A percentile compares a stretch with the other conserved stretches of the same genome.
These are phyloP conservation scores for Ammodytes marinus DNA, from an alignment of 2,113 vertebrate genomes.

Conservation along the genomic window DNA sequence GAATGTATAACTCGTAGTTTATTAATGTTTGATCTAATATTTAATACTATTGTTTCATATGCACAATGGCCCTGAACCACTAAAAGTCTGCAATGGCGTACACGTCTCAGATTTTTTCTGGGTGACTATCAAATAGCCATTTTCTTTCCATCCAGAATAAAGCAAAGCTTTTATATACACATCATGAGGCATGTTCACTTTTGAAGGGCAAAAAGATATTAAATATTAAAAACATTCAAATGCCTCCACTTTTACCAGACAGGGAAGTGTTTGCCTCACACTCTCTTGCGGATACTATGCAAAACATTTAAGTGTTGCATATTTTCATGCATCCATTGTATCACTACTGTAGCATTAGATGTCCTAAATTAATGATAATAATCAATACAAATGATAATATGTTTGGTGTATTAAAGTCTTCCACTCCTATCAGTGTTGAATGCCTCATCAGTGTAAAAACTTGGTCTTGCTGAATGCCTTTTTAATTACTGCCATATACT, in stretches of 20 bases:
- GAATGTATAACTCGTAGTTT: background rate
- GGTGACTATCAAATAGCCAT: background rate
- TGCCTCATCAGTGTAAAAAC: background rate
- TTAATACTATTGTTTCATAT: background rate
- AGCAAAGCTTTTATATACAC: background rate
- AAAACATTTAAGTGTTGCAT: background rate
- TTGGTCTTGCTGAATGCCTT: background rate
- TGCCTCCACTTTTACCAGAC: background rate
- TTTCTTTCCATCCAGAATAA: background rate
- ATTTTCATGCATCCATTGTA: background rate
- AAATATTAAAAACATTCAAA: constrained; percentile 3
- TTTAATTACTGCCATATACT: background rate
- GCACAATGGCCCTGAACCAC: background rate
- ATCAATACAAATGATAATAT: background rate
- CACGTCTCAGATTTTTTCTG: background rate
- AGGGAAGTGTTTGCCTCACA: background rate
- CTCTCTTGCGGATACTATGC: background rate
- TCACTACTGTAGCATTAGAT: background rate
- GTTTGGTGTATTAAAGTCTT: background rate
- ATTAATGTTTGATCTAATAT: background rate
- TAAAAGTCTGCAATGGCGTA: background rate
- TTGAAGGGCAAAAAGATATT: background rate
- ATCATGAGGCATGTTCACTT: background rate
- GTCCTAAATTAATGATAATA: background rate
- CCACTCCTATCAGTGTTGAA: background rate